phyloP scores from a whole-genome alignment of 2,888 invertebrate genomes.

The Adelognathus sp. region DNA sequence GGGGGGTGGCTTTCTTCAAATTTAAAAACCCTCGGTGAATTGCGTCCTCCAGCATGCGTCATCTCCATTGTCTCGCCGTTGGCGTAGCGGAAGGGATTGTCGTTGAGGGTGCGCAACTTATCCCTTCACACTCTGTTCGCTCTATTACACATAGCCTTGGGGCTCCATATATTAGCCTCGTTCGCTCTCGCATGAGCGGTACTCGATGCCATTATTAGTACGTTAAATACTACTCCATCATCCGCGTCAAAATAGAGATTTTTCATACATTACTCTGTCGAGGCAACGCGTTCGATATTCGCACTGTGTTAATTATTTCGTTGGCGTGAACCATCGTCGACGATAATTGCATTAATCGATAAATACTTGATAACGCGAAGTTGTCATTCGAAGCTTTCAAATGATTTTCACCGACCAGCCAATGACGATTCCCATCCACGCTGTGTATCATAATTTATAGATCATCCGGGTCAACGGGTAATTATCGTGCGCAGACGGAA shows the following conservation, averaged over 20 bases:
- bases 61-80: constrained; percentile 44
- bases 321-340: neutral
- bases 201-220: neutral
- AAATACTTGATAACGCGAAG: neutral
- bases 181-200: neutral
- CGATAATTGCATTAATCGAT: neutral
- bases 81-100: constrained; percentile 42
- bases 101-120: constrained; percentile 12
- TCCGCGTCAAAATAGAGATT: neutral
- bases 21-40: constrained; percentile 29
- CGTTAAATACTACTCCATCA: neutral
- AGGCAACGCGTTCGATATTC: neutral
- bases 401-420: neutral
- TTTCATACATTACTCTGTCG: neutral
- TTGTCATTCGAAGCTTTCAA: neutral
- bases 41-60: constrained; percentile 37
- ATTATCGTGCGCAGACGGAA: neutral
- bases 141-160: constrained; percentile 21
- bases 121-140: constrained; percentile 6
- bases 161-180: neutral
- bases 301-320: neutral
- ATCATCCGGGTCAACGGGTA: neutral
- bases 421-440: neutral
- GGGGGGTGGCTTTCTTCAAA: constrained; percentile 36
- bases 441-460: neutral